These are phyloP conservation scores for Scomberomorus guttatus DNA, from an alignment of 2,797 vertebrate species.

Conservation along the genomic window DNA sequence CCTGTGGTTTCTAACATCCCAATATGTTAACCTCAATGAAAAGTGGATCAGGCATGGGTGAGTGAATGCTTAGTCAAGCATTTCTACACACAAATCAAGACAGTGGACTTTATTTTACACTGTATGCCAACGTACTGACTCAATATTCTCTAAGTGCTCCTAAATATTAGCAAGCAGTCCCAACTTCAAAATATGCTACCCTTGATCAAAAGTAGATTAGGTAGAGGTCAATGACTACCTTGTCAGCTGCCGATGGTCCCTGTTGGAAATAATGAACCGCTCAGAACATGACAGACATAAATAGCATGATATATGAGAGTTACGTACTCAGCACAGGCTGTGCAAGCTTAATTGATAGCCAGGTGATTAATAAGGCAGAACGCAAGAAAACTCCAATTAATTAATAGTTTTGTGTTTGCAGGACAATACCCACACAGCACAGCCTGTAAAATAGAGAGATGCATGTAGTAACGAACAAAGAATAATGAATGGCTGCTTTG, in stretches of 20 bases:
- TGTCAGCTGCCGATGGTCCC: slow-evolving; percentile 66
- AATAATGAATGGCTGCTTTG: slow-evolving; percentile 53
- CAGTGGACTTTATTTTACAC: slow-evolving; percentile 33
- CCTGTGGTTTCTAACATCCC: slow-evolving; percentile 49
- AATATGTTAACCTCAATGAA: slow-evolving; percentile 63
- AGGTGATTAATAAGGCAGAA: slow-evolving; percentile 72
- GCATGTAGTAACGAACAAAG: slow-evolving; percentile 15
- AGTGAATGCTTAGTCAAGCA: slow-evolving; percentile 45
- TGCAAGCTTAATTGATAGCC: slow-evolving; percentile 69
- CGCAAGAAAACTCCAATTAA: slow-evolving; percentile 62
- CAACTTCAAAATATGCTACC: slow-evolving; percentile 52
- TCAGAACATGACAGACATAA: slow-evolving; percentile 74
- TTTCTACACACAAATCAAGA: slow-evolving; percentile 44
- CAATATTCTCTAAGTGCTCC: slow-evolving; percentile 45
- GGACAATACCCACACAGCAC: slow-evolving; percentile 21
- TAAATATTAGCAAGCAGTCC: slow-evolving; percentile 42
- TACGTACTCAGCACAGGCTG: slow-evolving; percentile 28
- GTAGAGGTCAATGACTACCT: slow-evolving; percentile 71
- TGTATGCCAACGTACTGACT: slow-evolving; percentile 30
- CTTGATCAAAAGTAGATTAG: slow-evolving; percentile 74
- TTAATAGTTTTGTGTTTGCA: slow-evolving; percentile 55
- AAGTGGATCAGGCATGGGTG: slow-evolving; percentile 64
- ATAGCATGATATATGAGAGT: slow-evolving; percentile 74
- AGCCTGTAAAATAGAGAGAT: slow-evolving; percentile 44
- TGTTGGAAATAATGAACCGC: slow-evolving; percentile 77